Base-by-base conservation (phyloP, 2,113 vertebrate species). In the Oceanites oceanicus region DNA sequence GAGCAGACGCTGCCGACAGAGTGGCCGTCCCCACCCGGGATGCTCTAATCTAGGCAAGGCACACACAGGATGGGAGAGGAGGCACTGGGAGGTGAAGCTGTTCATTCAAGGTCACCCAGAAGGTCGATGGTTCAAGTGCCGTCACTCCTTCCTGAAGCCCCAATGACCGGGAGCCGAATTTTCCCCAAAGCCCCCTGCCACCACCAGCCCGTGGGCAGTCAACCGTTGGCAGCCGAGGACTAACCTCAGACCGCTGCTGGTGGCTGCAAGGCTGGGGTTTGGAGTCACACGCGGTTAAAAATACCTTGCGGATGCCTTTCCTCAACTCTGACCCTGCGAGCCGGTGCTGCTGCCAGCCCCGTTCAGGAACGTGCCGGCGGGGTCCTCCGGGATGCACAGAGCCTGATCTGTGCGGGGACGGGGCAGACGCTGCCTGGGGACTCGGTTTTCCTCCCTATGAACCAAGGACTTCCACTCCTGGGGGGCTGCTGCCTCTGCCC, bases 1-100 rank as follows among this genome's bases (percentile, higher is more conserved):
- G 53, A 85, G 70, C 71, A 75, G 81, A 58, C 25, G 3, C 84
- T 89, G 76, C 52, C 9, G 27, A 77, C 19, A 0, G 76, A 87
- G 82, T 0, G 3, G 59, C 92, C 84, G 72, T 91, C 88, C 78
- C 94, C 92, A 94, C 71, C 92, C 96, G 84, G 86, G 68, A 62
- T 75, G 61, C 26, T 29, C 88, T 95, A 94, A 93, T 95, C 90
- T 72, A 65, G 92, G 83, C 94, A 93, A 92, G 92, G 47, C 94
- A 87, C 52, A 84, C 79, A 93, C 92, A 92, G 96, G 96, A 96
- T 93, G 95, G 92, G 95, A 93, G 95, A 95, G 79, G 82, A 96
- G 79, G 79, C 86, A 86, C 55, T 3, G 3, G 56, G 86, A 93
- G 86, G 73, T 94, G 91, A 95, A 95, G 68, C 66, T 8, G 15